These are phyloP conservation scores for Xyrichtys novacula DNA, from an alignment of 2,797 vertebrate genomes.

Conservation along the genomic window DNA sequence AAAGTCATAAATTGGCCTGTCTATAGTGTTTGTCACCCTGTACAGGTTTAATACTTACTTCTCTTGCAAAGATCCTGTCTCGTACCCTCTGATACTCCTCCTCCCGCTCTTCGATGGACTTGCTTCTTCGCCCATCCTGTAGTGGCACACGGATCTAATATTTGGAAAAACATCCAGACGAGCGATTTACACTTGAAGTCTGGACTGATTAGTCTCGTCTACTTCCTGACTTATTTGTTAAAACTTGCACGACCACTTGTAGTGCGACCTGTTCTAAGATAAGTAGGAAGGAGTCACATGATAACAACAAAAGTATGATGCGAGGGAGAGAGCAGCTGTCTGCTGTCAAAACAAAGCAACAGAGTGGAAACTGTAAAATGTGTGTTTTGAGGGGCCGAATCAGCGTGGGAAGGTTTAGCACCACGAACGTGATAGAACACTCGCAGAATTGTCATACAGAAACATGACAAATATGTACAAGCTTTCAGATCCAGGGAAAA, in stretches of 20 bases:
- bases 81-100: slow-evolving; percentile 99
- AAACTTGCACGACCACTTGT: not conserved
- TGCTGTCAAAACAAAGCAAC: slow-evolving; percentile 45
- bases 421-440: slow-evolving; percentile 31
- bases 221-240: not conserved
- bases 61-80: slow-evolving; percentile 99
- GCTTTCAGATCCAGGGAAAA: slow-evolving; percentile 18
- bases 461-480: slow-evolving; percentile 25
- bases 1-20: slow-evolving; percentile 3
- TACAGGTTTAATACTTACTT: slow-evolving; percentile 88
- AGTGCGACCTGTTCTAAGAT: not conserved
- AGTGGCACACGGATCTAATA: slow-evolving; percentile 97
- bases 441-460: slow-evolving; percentile 8
- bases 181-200: not conserved
- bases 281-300: slow-evolving; percentile 26
- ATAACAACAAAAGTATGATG: slow-evolving; percentile 16
- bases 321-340: slow-evolving; percentile 25
- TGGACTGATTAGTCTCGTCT: not conserved
- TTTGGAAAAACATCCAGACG: slow-evolving; percentile 13
- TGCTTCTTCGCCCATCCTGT: slow-evolving; percentile 98
- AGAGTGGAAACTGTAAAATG: slow-evolving; percentile 26
- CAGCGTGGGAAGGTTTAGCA: slow-evolving; percentile 36
- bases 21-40: not conserved
- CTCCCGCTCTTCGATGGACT: slow-evolving; percentile 98
- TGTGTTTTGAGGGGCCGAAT: slow-evolving; percentile 24